These are phyloP conservation scores for Aplodontia rufa DNA, from an alignment of 2,113 vertebrate species.

Conservation along the genomic window DNA sequence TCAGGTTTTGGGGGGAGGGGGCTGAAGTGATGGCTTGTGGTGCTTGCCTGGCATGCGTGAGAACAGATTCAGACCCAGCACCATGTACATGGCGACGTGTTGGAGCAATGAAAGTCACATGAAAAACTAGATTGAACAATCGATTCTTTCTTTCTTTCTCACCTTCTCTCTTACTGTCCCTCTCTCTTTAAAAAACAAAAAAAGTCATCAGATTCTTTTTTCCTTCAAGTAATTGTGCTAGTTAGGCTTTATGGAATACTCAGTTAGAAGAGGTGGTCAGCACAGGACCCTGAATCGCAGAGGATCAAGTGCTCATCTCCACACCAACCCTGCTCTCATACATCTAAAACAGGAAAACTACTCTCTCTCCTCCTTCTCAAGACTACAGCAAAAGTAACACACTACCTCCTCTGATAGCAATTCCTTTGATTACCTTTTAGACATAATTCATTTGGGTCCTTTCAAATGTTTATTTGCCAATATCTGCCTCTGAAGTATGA, in stretches of 20 bases:
- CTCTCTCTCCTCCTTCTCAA: background rate
- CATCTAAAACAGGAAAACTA: background rate
- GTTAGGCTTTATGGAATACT: background rate
- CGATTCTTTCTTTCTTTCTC: too few species aligned
- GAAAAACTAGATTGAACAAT: too few species aligned
- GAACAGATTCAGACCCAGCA: too few species aligned
- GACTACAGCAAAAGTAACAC: background rate
- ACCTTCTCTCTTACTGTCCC: too few species aligned
- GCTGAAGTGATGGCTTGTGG: too few species aligned
- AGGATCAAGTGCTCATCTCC: background rate
- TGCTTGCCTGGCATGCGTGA: too few species aligned
- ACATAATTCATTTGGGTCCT: background rate
- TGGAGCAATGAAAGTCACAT: too few species aligned
- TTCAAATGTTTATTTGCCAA: background rate
- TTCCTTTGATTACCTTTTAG: background rate
- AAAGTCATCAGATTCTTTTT: background rate
- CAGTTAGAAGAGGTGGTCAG: background rate
- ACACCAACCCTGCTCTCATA: background rate
- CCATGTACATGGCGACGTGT: too few species aligned
- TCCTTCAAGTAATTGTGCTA: background rate
- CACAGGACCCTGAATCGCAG: background rate
- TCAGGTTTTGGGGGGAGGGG: too few species aligned
- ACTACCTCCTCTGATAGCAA: background rate
- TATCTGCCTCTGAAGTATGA: background rate
- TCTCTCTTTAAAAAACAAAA: too few species aligned